These are phyloP conservation scores for Mirza zaza DNA, from an alignment of 2,113 vertebrate genomes.

Conservation along the genomic window DNA sequence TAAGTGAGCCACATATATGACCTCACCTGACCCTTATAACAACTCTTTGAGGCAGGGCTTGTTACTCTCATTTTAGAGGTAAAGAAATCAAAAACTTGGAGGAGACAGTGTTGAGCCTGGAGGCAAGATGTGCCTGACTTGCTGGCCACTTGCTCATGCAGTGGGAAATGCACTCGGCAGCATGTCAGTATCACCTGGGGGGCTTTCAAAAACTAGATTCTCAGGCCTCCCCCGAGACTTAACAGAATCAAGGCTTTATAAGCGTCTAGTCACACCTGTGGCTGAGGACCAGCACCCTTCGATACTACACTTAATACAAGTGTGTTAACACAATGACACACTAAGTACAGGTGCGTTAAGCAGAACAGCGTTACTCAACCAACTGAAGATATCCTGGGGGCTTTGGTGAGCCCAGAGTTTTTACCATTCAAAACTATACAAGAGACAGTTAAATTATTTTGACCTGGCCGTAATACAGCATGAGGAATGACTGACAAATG, in stretches of 20 bases:
- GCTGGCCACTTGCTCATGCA: not conserved
- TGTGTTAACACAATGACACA: not conserved
- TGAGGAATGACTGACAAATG: not conserved
- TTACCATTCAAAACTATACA: constrained; percentile 25
- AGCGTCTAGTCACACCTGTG: not conserved
- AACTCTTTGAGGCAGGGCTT: not conserved
- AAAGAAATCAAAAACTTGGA: not conserved
- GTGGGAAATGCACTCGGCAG: not conserved
- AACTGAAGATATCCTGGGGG: not conserved
- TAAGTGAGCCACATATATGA: not conserved
- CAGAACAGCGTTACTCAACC: not conserved
- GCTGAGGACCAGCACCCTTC: not conserved
- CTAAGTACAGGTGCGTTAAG: not conserved
- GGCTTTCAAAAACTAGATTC: not conserved
- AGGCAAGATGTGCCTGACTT: not conserved
- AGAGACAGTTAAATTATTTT: constrained; percentile 26
- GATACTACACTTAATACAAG: not conserved
- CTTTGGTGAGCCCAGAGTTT: not conserved
- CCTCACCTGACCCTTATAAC: not conserved
- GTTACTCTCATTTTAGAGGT: not conserved
- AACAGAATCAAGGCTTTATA: not conserved
- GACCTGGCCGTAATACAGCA: not conserved
- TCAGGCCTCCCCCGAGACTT: not conserved
- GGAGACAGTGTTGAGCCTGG: not conserved
- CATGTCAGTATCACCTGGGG: not conserved